These are phyloP conservation scores for Urophycis tenuis DNA, from an alignment of 2,797 vertebrate genomes.

Conservation along the genomic window DNA sequence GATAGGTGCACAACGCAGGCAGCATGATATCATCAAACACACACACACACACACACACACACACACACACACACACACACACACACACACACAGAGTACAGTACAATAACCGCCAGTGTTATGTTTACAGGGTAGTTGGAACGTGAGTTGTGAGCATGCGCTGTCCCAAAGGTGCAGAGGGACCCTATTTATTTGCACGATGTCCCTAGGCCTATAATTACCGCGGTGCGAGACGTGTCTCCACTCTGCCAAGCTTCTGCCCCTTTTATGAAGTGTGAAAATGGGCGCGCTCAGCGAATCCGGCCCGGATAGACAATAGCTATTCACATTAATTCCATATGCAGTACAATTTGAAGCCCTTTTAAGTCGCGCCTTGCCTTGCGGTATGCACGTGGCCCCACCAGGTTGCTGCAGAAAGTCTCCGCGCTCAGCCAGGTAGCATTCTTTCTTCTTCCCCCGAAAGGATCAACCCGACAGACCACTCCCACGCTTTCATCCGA, in stretches of 20 bases:
- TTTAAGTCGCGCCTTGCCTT: not conserved
- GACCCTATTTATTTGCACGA: not conserved
- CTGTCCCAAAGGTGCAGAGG: not conserved
- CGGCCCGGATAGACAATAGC: not conserved
- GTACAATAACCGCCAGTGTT: not conserved
- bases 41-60: not conserved
- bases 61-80: not conserved
- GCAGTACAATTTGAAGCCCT: not conserved
- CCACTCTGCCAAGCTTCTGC: not conserved
- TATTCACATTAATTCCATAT: not conserved
- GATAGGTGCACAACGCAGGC: not conserved
- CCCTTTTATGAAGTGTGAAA: not conserved
- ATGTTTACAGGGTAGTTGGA: not conserved
- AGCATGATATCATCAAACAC: not conserved
- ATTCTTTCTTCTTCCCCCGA: not conserved
- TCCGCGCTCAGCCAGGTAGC: not conserved
- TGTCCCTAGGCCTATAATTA: constrained; percentile 2
- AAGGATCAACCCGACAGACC: not conserved
- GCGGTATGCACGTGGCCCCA: not conserved
- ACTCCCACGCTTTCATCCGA: too few relatives aligned
- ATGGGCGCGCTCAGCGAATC: not conserved
- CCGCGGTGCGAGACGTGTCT: not conserved
- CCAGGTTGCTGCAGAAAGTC: not conserved
- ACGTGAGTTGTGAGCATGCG: not conserved
- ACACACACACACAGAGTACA: not conserved